These are phyloP conservation scores for Calliopum simillimum DNA, from an alignment of 2,888 invertebrate species.

Conservation along the genomic window DNA sequence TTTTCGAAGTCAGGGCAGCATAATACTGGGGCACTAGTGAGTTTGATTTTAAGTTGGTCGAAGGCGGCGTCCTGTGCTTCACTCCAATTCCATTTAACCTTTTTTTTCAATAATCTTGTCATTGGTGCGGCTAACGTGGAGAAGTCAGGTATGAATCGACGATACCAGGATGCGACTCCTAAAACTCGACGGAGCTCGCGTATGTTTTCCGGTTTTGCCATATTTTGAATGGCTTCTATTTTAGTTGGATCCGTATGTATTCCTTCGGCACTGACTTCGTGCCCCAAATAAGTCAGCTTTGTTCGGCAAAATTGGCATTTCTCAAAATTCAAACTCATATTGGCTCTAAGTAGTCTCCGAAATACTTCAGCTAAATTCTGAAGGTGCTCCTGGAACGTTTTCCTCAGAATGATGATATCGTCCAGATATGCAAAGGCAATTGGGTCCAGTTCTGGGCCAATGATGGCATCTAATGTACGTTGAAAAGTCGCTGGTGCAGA, in stretches of 20 bases:
- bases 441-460: slow-evolving; percentile 15
- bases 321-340: not conserved
- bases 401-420: slow-evolving; percentile 8
- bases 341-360: too few relatives aligned
- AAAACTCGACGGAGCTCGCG: not conserved
- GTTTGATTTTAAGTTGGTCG: not conserved
- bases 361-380: too few relatives aligned
- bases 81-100: not conserved
- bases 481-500: slow-evolving; percentile 21
- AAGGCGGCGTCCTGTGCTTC: not conserved
- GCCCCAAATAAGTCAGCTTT: not conserved
- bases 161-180: slow-evolving; percentile 6
- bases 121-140: not conserved
- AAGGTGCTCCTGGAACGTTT: too few relatives aligned
- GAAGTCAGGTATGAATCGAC: not conserved
- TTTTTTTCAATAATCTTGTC: not conserved
- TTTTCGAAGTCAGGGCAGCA: slow-evolving; percentile 2
- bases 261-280: not conserved
- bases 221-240: not conserved
- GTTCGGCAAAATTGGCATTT: not conserved
- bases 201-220: not conserved
- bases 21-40: slow-evolving; percentile 1
- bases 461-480: not conserved
- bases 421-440: slow-evolving; percentile 18
- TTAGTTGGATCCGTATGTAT: not conserved